phyloP scores from a whole-genome alignment of 2,113 vertebrate genomes.

The Motacilla alba region DNA sequence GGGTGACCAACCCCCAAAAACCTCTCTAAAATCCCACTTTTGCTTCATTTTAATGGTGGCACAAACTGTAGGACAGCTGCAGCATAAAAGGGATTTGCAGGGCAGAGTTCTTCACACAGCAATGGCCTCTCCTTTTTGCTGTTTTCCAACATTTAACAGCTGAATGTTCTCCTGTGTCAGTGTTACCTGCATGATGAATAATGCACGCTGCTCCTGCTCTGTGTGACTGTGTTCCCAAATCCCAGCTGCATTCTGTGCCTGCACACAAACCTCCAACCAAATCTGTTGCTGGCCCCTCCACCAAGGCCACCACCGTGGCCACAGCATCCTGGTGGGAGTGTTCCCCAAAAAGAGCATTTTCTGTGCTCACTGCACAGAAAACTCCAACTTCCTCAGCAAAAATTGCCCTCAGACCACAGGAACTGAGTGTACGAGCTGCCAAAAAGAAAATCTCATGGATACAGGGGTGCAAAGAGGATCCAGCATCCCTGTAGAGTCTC shows the following conservation, averaged over 20 bases:
- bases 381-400: not conserved
- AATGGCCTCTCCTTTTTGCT: not conserved
- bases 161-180: not conserved
- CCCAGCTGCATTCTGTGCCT: not conserved
- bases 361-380: too few species aligned
- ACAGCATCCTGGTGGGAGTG: not conserved
- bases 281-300: not conserved
- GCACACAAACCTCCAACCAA: not conserved
- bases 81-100: not conserved
- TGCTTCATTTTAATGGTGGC: not conserved
- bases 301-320: not conserved
- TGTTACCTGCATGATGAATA: conserved; percentile 29
- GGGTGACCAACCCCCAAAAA: fast-evolving
- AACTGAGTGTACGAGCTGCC: fast-evolving
- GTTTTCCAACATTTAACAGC: not conserved
- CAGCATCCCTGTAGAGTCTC: not conserved
- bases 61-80: not conserved
- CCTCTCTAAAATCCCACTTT: not conserved
- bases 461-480: not conserved
- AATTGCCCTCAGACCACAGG: not conserved
- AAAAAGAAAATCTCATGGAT: not conserved
- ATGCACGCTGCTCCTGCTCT: not conserved
- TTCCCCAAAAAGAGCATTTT: not conserved
- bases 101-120: not conserved
- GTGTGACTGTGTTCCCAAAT: not conserved